phyloP scores from a whole-genome alignment of 2,797 vertebrate genomes.

The Steatocranus sp. region DNA sequence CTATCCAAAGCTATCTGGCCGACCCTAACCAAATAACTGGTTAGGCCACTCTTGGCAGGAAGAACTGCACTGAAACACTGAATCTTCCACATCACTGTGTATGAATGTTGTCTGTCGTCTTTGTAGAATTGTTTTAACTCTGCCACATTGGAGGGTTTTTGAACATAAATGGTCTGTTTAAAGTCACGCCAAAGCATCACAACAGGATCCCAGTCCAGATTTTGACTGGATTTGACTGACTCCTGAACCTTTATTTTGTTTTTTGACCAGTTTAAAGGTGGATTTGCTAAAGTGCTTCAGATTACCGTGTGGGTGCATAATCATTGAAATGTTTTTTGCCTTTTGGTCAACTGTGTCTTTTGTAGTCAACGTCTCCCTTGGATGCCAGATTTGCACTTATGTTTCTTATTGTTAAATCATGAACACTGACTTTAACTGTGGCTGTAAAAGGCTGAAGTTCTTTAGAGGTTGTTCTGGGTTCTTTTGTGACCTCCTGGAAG shows the following conservation, averaged over 20 bases:
- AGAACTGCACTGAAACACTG: background rate
- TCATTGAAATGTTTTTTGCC: background rate
- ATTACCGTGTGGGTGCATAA: background rate
- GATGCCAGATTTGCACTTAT: background rate
- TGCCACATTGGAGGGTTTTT: background rate
- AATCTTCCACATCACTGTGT: background rate
- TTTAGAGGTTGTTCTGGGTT: background rate
- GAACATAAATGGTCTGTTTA: background rate
- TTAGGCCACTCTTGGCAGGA: background rate
- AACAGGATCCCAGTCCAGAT: background rate
- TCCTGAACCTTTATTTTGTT: background rate
- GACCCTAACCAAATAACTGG: background rate
- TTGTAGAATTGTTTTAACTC: background rate
- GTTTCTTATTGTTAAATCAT: background rate
- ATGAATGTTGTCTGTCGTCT: background rate
- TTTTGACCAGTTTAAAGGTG: background rate
- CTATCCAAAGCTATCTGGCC: background rate
- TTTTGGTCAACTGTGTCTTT: background rate
- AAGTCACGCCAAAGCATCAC: background rate
- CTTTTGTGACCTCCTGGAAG: background rate
- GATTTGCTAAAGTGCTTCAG: background rate
- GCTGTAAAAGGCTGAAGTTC: background rate
- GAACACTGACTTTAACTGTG: background rate
- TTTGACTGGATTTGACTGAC: background rate
- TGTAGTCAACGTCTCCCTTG: background rate